Percentiles rank a stretch among this genome's conserved stretches.
Conservation (phyloP, 2,797 vertebrate genomes). For the Enteromius unitaeniatus region DNA sequence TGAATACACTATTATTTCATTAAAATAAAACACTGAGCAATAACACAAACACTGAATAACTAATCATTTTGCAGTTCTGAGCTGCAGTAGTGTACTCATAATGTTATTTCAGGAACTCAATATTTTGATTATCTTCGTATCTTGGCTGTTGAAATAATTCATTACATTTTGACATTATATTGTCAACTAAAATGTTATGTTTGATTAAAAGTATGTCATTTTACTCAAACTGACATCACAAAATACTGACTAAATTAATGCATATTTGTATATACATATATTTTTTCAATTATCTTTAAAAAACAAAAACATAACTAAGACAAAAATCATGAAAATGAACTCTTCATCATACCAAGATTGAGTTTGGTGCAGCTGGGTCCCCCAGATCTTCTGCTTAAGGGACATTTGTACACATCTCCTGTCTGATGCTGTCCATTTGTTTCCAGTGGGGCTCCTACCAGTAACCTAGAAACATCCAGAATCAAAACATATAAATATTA, state of each 20-base stretch:
- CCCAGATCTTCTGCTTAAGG: constrained; percentile 78
- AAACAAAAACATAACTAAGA: background rate
- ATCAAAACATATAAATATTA: constrained; percentile 23
- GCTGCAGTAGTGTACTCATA: background rate
- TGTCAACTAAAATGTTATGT: background rate
- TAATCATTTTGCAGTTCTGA: background rate
- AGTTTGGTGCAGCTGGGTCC: constrained; percentile 92
- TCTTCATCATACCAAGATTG: constrained; percentile 87
- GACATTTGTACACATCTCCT: constrained; percentile 95
- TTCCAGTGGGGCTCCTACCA: constrained; percentile 95
- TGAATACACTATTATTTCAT: background rate
- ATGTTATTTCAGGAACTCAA: too few relatives aligned
- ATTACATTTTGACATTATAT: background rate
- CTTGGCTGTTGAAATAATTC: background rate
- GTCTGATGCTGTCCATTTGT: constrained; percentile 93
- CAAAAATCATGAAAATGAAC: background rate
- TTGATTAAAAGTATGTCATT: background rate
- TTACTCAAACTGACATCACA: background rate
- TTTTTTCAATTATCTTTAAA: background rate
- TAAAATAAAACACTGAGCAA: background rate
- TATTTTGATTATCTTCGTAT: too few relatives aligned
- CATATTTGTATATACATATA: too few relatives aligned
- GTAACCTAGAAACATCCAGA: constrained; percentile 81
- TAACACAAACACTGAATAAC: background rate
- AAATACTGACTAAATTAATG: background rate